Base-by-base conservation (phyloP, 2,888 invertebrate species). In the Tupiocoris notatus region DNA sequence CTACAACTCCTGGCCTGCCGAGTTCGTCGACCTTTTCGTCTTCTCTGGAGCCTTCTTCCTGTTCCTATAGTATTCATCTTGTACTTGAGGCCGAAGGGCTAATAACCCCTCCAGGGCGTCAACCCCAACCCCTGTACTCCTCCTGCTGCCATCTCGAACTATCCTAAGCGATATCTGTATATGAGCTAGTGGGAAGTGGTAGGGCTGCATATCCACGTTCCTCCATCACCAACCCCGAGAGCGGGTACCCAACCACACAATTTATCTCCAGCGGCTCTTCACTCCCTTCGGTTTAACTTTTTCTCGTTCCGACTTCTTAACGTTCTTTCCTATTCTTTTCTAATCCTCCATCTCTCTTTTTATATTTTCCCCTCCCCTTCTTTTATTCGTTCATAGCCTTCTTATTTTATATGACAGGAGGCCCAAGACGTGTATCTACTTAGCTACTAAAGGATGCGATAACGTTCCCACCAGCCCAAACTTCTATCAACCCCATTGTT, bases 21-120 rank as follows among this genome's bases (percentile, higher is more conserved):
- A 70, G 59, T 58, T 6, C 70, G 70, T 59, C 59, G 70, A 70
- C 70, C 70, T 59, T 18, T n/a, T n/a, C n/a, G n/a, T n/a, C n/a
- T n/a, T n/a, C 67, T 73, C 58, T 21, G n/a, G 24, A 23, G 39
- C 74, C 64, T 57, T 58, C 23, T 39, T 39, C 39, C n/a, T n/a
- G n/a, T n/a, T n/a, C n/a, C 39, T 39, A 39, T 39, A 3, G 39
- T 39, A 39, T n/a, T n/a, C n/a, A n/a, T 39, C 39, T 39, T 39
- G 39, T 39, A 39, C 39, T 39, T 39, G 39, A 39, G 39, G 39
- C 39, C 23, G n/a, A 75, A 75, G 75, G 75, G 75, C 75, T 75
- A 75, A 75, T 75, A 75, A 75, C 75, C 75, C 75, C 75, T 68
- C 24, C 57, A 66, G 75, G 75, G 25, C 75, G 64, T 75, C 75